Evolutionary conservation across 2,113 vertebrate species (phyloP), one percentile per base, ranked within the genome.

Genomic region (Hippoglossus stenolepis): DNA sequence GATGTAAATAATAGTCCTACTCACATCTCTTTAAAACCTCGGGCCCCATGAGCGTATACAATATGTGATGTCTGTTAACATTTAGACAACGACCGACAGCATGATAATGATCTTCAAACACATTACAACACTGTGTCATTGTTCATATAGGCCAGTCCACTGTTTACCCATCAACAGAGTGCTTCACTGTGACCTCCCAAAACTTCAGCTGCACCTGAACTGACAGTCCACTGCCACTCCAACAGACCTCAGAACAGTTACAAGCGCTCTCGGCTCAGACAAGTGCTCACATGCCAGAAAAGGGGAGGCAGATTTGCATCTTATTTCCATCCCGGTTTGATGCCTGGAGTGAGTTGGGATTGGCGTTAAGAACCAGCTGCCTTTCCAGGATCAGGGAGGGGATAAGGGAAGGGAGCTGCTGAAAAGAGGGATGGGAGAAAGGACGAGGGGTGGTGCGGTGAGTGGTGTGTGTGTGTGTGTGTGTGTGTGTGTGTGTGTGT

Each of bases 281-380:
- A 80, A 79, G 87, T 73, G 73, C 56, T 38, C 20, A 88, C 91
- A 90, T 28, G 91, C 68, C 72, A 40, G n/a, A 66, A 60, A 75
- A 90, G 57, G 70, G 54, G 68, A 49, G n/a, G 70, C 5, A 5
- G 60, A 94, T 95, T 95, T 95, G 93, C 94, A 95, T 95, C 84
- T 94, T 28, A 94, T 95, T 94, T 94, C 80, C 93, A 90, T 94
- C 87, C 86, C 65, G 26, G 79, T 92, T 81, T 63, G 65, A 24
- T 85, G 80, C 77, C 83, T 86, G 60, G 81, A 85, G 73, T 85
- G 60, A 77, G 62, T 17, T 14, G 64, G 65, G 77, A 75, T 3
- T 15, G n/a, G 73, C 65, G 20, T 76, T 79, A 66, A 75, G 76
- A 59, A 45, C 67, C 73, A 91, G 92, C 89, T 73, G 87, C 79